Base-by-base conservation (phyloP, 37 sponge, comb jelly and placozoan species). In the Ephydatia muelleri region DNA sequence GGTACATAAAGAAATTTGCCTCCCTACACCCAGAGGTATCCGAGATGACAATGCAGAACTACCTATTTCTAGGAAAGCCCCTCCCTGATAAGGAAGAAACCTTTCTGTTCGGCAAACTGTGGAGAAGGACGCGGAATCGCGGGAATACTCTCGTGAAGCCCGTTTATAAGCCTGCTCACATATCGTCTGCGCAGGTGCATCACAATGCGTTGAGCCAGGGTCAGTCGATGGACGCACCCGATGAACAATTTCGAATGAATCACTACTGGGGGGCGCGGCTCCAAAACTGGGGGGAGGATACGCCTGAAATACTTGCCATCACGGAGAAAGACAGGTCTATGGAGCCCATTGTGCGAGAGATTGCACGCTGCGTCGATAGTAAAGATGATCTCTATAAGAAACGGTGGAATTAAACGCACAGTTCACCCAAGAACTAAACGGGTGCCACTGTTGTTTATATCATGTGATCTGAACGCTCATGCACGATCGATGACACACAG, bases 241-340 rank as follows among this genome's bases (percentile, higher is more conserved):
- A 16, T 36, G n/a, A 70, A 38, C 73, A 79, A 40, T 73, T 94
- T 48, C 71, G 94, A 57, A 70, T 94, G 83, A 94, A 94, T 68
- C 94, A 94, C 86, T 94, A 94, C 77, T 94, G 94, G 94, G 91
- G 94, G 9, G 88, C 91, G 13, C 78, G 94, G 38, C 78, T 90
- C 19, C 94, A 94, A 75, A 87, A 94, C 68, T 94, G 94, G 94
- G 94, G 94, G 5, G 77, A 77, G 68, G 94, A 94, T 43, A 91
- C 94, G 5, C 72, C 81, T 12, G 73, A 94, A 26, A 77, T 84
- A 36, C 38, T 94, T 28, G 67, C 66, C 2, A 87, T 30, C 43
- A 94, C 94, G 3, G n/a, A 38, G n/a, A 38, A 38, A n/a, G 94
- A 94, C 72, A 38, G 37, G 3, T 27, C 85, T 47, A 84, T 90